Evolutionary conservation across 2,888 invertebrate genomes (phyloP).

Genomic region (Mamestra brassicae): DNA sequence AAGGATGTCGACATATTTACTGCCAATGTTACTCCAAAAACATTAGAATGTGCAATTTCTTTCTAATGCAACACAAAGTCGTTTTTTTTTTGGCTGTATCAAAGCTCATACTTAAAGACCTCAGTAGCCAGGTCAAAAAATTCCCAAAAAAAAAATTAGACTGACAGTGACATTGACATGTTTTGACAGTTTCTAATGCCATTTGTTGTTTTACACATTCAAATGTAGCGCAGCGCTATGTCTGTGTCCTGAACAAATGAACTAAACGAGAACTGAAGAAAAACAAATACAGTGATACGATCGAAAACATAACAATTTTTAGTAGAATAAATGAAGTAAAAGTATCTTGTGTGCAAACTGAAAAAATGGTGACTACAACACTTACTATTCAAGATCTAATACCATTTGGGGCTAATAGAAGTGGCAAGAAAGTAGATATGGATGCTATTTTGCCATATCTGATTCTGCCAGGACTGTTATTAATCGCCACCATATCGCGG

Average conservation of each 20-base stretch:
- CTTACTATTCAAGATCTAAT: constrained; percentile 82
- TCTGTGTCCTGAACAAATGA: not conserved
- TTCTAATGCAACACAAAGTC: not conserved
- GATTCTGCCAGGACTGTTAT: constrained; percentile 81
- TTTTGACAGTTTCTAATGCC: not conserved
- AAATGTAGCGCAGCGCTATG: not conserved
- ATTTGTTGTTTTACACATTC: too few species aligned
- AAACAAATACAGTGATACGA: constrained; percentile 17
- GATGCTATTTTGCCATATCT: constrained; percentile 85
- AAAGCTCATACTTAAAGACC: not conserved
- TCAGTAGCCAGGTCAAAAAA: not conserved
- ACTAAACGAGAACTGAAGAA: constrained; percentile 16
- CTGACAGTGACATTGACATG: not conserved
- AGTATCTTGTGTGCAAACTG: constrained; percentile 1
- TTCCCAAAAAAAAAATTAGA: not conserved
- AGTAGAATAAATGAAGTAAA: not conserved
- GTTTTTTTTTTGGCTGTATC: too few species aligned
- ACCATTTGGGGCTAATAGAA: constrained; percentile 74
- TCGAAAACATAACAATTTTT: constrained; percentile 6
- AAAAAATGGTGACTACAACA: constrained; percentile 75
- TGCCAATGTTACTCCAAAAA: too few species aligned
- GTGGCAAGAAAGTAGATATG: constrained; percentile 80
- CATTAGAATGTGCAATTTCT: too few species aligned
- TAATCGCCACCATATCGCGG: constrained; percentile 82
- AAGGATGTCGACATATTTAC: too few species aligned